Base-by-base conservation (phyloP, 1,140 invertebrate species). In the Ceratoteleas bidentatus region DNA sequence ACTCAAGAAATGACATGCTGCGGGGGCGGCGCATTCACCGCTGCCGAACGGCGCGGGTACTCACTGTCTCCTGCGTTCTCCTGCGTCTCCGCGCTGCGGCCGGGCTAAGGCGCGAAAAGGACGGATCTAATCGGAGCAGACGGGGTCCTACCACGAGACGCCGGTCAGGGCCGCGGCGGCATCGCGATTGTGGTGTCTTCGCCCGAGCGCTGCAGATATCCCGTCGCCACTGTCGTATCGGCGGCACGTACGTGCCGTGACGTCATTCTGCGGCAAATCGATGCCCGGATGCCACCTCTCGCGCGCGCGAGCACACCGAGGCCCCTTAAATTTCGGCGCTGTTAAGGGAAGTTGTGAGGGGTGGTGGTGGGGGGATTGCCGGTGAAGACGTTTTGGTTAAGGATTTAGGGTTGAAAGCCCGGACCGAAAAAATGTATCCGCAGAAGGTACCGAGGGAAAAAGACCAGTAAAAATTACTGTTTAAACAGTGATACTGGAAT, bases 251-350 rank as follows among this genome's bases (percentile, higher is more conserved):
- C 69, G 66, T 68, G 61, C 65, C 69, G 61, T 87, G 86, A 87
- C 86, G 86, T 87, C 85, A 87, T 78, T 57, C 54, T 81, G 77
- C 85, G 76, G 68, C 74, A 83, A 87, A 87, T 87, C 86, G 85
- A 87, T 87, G 85, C 52, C 53, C 50, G 61, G 62, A 52, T 56
- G 74, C 80, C 69, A 81, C 86, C 78, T 58, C 82, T 80, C 54
- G 57, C 62, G 56, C 45, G 24, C 24, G 24, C 24, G 24, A 24
- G 24, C 24, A 24, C 81, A 70, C 74, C 54, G 56, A 69, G 68
- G 50, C 66, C 72, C 76, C 70, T 75, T 83, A 68, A 75, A 24
- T 24, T 24, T 24, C 24, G 24, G 24, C 24, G 24, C 1, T 4
- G 24, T 24, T 24, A 24, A 24, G 24, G 24, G 1, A 24, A 24